Conservation (phyloP, 2,113 vertebrate genomes). For the Ellobius talpinus region DNA sequence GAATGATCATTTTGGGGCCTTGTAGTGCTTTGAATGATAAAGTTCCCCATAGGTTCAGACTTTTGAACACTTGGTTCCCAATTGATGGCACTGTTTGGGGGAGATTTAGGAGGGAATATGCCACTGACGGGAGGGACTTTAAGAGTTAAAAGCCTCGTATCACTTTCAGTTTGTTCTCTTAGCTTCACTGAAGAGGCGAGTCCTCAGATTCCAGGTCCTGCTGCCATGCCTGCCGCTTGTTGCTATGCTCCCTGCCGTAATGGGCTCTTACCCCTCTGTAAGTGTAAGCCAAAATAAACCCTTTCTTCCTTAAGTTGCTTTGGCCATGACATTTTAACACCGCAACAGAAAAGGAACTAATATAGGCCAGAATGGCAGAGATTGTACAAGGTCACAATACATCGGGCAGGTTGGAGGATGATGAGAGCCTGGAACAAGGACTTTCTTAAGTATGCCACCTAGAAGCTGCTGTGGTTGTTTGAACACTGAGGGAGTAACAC, state of each 20-base stretch:
- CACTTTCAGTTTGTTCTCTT: not conserved
- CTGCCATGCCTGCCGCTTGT: not conserved
- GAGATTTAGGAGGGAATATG: not conserved
- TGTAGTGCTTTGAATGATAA: not conserved
- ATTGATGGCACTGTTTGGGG: not conserved
- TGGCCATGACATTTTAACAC: not conserved
- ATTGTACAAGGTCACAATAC: not conserved
- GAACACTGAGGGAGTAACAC: not conserved
- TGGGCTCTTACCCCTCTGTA: not conserved
- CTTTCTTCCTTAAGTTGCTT: not conserved
- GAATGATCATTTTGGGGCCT: not conserved
- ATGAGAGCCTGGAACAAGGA: not conserved
- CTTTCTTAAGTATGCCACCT: fast-evolving
- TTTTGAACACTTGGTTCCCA: not conserved
- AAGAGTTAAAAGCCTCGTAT: not conserved
- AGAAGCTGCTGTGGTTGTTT: not conserved
- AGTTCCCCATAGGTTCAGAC: not conserved
- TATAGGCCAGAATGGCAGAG: not conserved
- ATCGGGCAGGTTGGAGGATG: not conserved
- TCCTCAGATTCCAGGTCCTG: not conserved
- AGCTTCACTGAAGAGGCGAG: not conserved
- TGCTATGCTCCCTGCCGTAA: not conserved
- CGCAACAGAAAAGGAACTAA: not conserved
- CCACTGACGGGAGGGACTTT: not conserved
- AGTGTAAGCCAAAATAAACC: not conserved